Conservation (phyloP, 2,113 vertebrate species). For the Lophochroa leadbeateri region DNA sequence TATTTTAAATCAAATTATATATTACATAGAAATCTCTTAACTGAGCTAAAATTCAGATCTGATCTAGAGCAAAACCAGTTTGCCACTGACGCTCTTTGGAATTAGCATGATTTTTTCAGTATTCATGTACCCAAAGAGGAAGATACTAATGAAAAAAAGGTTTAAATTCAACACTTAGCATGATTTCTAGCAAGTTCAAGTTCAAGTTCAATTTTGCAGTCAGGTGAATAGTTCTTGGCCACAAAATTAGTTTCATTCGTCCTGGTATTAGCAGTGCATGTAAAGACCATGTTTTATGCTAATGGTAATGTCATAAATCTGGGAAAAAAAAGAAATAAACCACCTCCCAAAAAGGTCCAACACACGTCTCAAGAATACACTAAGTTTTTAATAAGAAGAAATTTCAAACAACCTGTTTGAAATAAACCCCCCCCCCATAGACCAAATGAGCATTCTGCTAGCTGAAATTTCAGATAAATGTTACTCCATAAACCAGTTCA, state of each 20-base stretch:
- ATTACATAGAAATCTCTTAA: background rate
- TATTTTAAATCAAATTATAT: background rate
- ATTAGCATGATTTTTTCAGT: background rate
- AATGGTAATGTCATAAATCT: background rate
- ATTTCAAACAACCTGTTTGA: background rate
- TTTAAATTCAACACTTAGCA: background rate
- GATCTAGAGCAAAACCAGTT: background rate
- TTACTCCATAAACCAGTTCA: background rate
- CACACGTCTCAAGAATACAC: background rate
- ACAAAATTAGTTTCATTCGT: background rate
- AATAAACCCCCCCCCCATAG: background rate
- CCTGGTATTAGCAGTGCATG: fast-evolving
- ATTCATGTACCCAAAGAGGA: background rate
- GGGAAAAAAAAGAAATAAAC: background rate
- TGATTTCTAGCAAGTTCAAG: background rate
- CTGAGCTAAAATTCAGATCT: background rate
- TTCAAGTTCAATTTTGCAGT: background rate
- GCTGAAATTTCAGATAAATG: background rate
- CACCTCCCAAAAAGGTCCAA: background rate
- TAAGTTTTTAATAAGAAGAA: background rate
- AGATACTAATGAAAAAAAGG: background rate
- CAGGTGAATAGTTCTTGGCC: background rate
- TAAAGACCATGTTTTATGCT: background rate
- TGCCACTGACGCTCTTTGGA: background rate
- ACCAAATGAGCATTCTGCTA: background rate